Percentiles rank a stretch among this genome's conserved stretches.
Conservation (phyloP, 1,140 invertebrate species). For the Trichonephila clavipes region DNA sequence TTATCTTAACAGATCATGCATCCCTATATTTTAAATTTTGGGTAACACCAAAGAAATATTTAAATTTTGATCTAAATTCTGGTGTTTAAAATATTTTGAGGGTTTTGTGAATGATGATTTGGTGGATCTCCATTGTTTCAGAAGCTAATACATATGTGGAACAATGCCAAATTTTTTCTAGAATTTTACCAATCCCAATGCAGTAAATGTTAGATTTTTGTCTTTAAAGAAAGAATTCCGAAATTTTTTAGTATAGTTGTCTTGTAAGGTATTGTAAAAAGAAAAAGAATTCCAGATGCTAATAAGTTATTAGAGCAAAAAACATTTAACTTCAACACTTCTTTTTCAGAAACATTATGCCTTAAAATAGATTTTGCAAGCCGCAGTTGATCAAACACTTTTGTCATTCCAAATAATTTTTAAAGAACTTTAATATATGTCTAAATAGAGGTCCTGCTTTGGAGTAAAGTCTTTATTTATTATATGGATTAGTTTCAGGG, state of each 20-base stretch:
- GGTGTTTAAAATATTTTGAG: constrained; percentile 45
- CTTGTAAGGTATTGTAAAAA: neutral
- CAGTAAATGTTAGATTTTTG: neutral
- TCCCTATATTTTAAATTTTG: neutral
- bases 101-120: constrained; percentile 50
- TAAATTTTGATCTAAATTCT: neutral
- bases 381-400: neutral
- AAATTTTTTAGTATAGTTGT: constrained; percentile 47
- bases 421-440: no score
- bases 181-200: constrained; percentile 14
- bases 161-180: constrained; percentile 29
- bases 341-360: neutral
- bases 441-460: no score
- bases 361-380: neutral
- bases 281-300: neutral
- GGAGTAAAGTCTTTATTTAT: no score
- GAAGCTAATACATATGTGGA: constrained; percentile 27
- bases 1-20: constrained; percentile 26
- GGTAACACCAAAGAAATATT: no score
- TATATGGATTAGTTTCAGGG: no score
- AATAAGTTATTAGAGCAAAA: constrained; percentile 50
- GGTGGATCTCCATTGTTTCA: constrained; percentile 31
- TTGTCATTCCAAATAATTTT: no score
- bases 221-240: constrained; percentile 29
- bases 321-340: constrained; percentile 29